Evolutionary conservation across 1,140 invertebrate species (phyloP).

Genomic region (Hypothenemus hampei): DNA sequence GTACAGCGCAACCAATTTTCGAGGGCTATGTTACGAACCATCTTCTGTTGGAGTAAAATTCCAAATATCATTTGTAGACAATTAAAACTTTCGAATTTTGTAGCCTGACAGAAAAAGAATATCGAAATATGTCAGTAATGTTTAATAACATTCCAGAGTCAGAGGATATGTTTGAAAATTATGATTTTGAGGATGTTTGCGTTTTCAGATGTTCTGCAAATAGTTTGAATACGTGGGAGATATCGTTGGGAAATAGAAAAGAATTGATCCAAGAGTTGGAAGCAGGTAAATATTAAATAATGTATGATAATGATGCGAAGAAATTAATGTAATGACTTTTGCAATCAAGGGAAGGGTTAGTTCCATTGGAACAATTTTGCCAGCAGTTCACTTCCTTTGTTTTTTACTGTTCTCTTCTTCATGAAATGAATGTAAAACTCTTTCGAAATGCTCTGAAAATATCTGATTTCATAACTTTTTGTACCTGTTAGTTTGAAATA

Average conservation of each 20-base stretch:
- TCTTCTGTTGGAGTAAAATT: not conserved
- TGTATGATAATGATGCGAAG: no score
- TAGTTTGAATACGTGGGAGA: not conserved
- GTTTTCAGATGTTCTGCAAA: not conserved
- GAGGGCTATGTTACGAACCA: not conserved
- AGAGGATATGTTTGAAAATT: not conserved
- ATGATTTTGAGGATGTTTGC: not conserved
- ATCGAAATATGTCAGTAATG: not conserved
- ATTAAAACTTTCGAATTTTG: not conserved
- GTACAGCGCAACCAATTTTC: slow-evolving; percentile 7
- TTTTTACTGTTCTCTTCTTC: no score
- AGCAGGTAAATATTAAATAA: not conserved
- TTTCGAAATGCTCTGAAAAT: no score
- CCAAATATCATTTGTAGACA: not conserved
- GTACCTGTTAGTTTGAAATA: no score
- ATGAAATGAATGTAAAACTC: no score
- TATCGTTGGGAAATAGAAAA: slow-evolving; percentile 1
- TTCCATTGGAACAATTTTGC: no score
- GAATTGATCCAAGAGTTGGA: slow-evolving; percentile 3
- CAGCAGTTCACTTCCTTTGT: no score
- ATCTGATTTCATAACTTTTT: not conserved
- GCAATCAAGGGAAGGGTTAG: no score
- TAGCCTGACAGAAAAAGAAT: not conserved
- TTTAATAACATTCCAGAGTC: slow-evolving; percentile 3
- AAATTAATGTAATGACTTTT: no score